Percentiles rank a stretch among this genome's conserved stretches.
Conservation (phyloP, 2,113 vertebrate species). For the Petromus typicus region DNA sequence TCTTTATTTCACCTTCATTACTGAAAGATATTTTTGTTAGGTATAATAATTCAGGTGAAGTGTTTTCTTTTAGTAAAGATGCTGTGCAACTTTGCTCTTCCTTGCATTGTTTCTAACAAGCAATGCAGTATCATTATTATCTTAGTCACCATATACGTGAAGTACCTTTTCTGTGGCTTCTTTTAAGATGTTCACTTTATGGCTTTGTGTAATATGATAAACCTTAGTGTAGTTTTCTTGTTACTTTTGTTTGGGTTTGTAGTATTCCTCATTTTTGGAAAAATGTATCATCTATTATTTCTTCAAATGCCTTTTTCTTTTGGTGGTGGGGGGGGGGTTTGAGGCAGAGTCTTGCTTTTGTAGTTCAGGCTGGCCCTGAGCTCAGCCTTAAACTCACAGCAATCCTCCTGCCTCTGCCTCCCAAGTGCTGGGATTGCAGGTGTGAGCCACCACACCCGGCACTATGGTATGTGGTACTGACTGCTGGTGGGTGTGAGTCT, state of each 20-base stretch:
- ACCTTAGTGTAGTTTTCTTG: neutral
- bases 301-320: conserved; percentile 34
- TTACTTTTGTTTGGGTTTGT: neutral
- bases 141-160: neutral
- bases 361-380: no score
- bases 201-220: neutral
- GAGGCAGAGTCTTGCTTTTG: no score
- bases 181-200: conserved; percentile 53
- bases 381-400: no score
- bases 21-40: conserved; percentile 19
- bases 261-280: conserved; percentile 2
- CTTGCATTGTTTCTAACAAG: conserved; percentile 34
- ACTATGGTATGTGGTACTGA: no score
- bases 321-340: no score
- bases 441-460: no score
- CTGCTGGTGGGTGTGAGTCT: no score
- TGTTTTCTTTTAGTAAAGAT: neutral
- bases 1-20: neutral
- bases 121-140: conserved; percentile 27
- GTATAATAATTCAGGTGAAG: neutral
- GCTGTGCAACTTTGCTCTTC: conserved; percentile 23
- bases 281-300: conserved; percentile 16
- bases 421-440: no score
- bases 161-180: neutral
- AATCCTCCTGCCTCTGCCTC: no score